Percentiles rank a stretch among this genome's conserved stretches.
Conservation (phyloP, 2,113 vertebrate species). For the Catagonus wagneri region DNA sequence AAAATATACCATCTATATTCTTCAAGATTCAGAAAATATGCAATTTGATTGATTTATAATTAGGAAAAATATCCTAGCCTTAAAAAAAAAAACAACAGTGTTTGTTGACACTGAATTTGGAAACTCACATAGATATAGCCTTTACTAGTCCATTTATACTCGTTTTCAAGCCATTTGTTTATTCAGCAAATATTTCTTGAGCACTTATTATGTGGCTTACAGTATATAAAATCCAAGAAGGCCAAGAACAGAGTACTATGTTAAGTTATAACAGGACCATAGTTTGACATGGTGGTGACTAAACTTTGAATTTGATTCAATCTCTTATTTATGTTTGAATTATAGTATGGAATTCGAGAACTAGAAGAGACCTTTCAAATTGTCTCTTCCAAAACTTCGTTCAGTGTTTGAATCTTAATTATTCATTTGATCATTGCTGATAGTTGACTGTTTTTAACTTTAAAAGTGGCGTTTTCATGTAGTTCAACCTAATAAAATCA, state of each 20-base stretch:
- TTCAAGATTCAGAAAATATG: background rate
- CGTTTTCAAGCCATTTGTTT: conserved; percentile 25
- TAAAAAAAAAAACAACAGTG: conserved; percentile 37
- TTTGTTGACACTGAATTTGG: conserved; percentile 16
- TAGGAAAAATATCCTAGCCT: conserved; percentile 29
- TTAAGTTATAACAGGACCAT: background rate
- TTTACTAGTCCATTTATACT: conserved; percentile 5
- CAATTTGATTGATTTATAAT: background rate
- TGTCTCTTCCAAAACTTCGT: background rate
- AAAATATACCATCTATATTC: background rate
- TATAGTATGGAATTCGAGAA: background rate
- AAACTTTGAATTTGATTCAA: background rate
- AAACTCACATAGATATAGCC: background rate
- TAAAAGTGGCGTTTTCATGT: background rate
- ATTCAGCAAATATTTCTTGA: conserved; percentile 38
- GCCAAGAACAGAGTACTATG: background rate
- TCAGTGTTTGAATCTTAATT: background rate
- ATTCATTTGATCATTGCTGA: background rate
- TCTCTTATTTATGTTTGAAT: conserved; percentile 37
- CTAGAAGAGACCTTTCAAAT: conserved; percentile 15
- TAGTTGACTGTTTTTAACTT: background rate
- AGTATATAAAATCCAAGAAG: background rate
- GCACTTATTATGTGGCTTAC: background rate
- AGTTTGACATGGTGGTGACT: background rate
- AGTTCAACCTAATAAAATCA: background rate